Conservation (phyloP, 2,888 invertebrate species). For the Drosophila testacea region DNA sequence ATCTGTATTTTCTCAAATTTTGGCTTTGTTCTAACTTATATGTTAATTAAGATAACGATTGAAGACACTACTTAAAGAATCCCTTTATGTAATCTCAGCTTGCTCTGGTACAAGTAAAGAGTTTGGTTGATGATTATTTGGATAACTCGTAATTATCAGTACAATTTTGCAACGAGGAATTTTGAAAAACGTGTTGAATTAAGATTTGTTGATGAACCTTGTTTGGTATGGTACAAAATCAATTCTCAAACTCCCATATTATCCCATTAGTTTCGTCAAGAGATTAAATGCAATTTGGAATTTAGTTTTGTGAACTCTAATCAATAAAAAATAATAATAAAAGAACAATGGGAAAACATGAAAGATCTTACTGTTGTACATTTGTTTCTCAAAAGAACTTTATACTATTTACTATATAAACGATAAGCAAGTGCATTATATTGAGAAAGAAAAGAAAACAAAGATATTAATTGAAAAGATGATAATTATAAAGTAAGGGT, state of each 20-base stretch:
- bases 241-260: slow-evolving; percentile 1
- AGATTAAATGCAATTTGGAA: slow-evolving; percentile 16
- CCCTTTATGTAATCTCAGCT: slow-evolving; percentile 28
- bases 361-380: slow-evolving; percentile 50
- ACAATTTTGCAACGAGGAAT: slow-evolving; percentile 81
- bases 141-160: slow-evolving; percentile 60
- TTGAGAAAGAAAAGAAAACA: slow-evolving; percentile 40
- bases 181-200: slow-evolving; percentile 48
- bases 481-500: slow-evolving; percentile 24
- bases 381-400: slow-evolving; percentile 46
- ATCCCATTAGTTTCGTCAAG: slow-evolving; percentile 16
- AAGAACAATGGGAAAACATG: slow-evolving; percentile 12
- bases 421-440: slow-evolving; percentile 78
- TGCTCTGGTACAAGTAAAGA: slow-evolving; percentile 30
- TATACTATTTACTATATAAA: slow-evolving; percentile 43
- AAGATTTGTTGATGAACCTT: slow-evolving; percentile 28
- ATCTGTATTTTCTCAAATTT: slow-evolving; percentile 12
- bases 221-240: slow-evolving; percentile 21
- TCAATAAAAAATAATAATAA: slow-evolving; percentile 7
- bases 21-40: slow-evolving; percentile 30
- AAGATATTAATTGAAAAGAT: slow-evolving; percentile 29
- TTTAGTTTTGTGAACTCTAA: slow-evolving; percentile 23
- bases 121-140: slow-evolving; percentile 47
- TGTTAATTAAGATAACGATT: not conserved
- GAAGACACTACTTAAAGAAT: slow-evolving; percentile 13